These are phyloP conservation scores for Phodopus roborovskii DNA, from an alignment of 2,113 vertebrate genomes.

Conservation along the genomic window DNA sequence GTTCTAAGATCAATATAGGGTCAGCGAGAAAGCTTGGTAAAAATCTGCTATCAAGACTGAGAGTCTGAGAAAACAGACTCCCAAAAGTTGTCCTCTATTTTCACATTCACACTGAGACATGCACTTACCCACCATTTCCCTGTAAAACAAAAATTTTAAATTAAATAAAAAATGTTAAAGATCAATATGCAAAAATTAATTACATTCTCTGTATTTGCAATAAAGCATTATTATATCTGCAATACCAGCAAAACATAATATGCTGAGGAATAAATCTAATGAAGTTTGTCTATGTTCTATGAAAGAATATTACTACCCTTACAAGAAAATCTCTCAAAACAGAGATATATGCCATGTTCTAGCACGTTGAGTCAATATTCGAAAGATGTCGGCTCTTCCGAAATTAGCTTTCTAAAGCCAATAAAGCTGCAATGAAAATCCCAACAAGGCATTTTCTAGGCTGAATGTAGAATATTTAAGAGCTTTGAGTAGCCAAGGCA, in stretches of 20 bases:
- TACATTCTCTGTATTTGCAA: not conserved
- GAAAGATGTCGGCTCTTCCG: slow-evolving; percentile 14
- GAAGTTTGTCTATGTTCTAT: not conserved
- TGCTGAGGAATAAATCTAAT: slow-evolving; percentile 30
- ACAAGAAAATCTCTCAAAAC: not conserved
- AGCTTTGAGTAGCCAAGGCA: not conserved
- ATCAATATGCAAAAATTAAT: slow-evolving; percentile 10
- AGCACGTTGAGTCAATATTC: not conserved
- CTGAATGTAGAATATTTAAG: not conserved
- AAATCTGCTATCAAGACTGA: not conserved
- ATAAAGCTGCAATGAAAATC: slow-evolving; percentile 16
- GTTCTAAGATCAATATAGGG: not conserved
- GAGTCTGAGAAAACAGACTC: no score
- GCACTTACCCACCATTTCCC: no score
- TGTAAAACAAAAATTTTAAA: not conserved
- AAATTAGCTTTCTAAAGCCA: not conserved
- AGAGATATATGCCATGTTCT: slow-evolving; percentile 39
- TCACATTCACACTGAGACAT: no score
- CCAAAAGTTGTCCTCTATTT: not conserved
- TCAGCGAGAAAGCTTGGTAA: not conserved
- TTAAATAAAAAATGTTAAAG: not conserved
- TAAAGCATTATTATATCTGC: not conserved
- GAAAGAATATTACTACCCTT: not conserved
- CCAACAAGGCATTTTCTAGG: not conserved
- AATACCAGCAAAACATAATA: not conserved